Conservation (phyloP, 2,113 vertebrate genomes). For the Melanerpes formicivorus region DNA sequence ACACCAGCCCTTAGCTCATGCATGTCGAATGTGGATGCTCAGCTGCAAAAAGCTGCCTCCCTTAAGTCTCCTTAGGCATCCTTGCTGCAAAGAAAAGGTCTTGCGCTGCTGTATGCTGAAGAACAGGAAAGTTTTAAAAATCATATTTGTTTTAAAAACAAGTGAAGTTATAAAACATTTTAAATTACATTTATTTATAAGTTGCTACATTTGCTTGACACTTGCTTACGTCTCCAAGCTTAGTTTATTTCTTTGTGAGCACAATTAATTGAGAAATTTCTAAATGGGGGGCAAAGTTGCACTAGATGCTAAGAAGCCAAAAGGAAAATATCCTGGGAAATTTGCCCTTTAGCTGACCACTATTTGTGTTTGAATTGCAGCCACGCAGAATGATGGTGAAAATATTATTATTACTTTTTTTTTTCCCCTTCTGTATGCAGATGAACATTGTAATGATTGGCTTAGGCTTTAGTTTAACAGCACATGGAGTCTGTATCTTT, state of each 20-base stretch:
- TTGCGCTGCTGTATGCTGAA: not conserved
- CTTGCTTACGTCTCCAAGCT: not conserved
- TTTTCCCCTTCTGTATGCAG: not conserved
- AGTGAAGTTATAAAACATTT: not conserved
- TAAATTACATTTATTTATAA: not conserved
- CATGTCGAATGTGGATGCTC: accelerated
- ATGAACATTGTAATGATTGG: slow-evolving; percentile 57
- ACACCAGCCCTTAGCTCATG: not conserved
- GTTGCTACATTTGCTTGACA: not conserved
- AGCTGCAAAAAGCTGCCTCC: not conserved
- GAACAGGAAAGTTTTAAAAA: not conserved
- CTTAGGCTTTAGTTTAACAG: slow-evolving; percentile 69
- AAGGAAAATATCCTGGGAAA: not conserved
- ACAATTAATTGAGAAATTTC: not conserved
- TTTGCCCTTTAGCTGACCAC: not conserved
- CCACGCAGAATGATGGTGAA: not conserved
- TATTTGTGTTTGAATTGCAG: not conserved
- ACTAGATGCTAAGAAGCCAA: not conserved
- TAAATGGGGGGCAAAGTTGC: not conserved
- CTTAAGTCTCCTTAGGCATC: not conserved
- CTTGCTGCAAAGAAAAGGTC: not conserved
- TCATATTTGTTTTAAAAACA: not conserved
- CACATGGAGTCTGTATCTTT: slow-evolving; percentile 69
- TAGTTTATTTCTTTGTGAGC: not conserved
- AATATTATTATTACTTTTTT: not conserved